These are phyloP conservation scores for Yponomeuta malinellus DNA, from an alignment of 2,888 invertebrate species.

Conservation along the genomic window DNA sequence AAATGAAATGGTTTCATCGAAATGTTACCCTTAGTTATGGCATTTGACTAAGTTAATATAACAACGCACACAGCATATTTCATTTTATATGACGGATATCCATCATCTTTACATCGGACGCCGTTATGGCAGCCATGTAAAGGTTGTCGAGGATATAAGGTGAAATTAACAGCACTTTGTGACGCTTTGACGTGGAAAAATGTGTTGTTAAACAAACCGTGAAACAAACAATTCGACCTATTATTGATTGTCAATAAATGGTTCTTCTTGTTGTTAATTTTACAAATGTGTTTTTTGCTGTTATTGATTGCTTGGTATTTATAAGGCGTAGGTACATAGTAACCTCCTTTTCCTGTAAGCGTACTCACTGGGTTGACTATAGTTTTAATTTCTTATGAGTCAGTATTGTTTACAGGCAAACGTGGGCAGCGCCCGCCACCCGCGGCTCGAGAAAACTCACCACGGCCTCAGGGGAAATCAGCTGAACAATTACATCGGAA, in stretches of 20 bases:
- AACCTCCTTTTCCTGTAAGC: too few relatives aligned
- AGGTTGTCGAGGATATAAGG: conserved; percentile 66
- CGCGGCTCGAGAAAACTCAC: conserved; percentile 44
- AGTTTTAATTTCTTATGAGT: conserved; percentile 21
- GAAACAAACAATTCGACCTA: neutral
- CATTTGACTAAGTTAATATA: neutral
- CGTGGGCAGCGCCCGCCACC: conserved; percentile 32
- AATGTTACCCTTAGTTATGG: neutral
- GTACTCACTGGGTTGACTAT: neutral
- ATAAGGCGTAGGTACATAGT: too few relatives aligned
- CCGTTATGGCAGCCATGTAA: conserved; percentile 60
- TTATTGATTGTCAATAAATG: neutral
- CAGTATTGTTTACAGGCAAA: conserved; percentile 41
- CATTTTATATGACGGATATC: conserved; percentile 59
- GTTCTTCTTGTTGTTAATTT: neutral
- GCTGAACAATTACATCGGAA: conserved; percentile 68
- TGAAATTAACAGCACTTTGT: conserved; percentile 68
- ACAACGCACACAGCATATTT: conserved; percentile 33
- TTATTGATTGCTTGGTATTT: neutral
- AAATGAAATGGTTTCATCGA: neutral
- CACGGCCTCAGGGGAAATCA: conserved; percentile 64
- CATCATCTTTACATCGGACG: conserved; percentile 66
- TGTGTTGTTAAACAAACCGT: conserved; percentile 22
- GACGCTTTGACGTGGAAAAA: conserved; percentile 64
- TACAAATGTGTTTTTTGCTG: neutral